phyloP scores from a whole-genome alignment of 2,888 invertebrate genomes.

The Caenorhabditis japonica region DNA sequence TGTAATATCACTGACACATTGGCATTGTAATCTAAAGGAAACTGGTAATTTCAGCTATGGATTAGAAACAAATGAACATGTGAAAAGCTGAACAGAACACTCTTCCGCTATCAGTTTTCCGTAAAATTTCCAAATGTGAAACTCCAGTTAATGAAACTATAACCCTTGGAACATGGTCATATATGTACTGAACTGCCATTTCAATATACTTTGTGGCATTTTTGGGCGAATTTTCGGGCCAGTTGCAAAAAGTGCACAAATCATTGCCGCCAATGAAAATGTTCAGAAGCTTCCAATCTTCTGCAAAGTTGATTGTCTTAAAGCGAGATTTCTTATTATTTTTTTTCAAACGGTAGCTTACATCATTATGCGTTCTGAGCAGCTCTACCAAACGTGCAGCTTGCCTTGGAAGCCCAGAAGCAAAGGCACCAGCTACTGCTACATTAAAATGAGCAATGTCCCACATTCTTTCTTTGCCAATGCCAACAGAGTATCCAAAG shows the following conservation, averaged over 20 bases:
- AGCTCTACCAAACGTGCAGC: conserved; percentile 60
- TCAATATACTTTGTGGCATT: conserved; percentile 57
- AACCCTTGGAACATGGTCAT: conserved; percentile 62
- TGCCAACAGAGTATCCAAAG: conserved; percentile 84
- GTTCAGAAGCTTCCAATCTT: conserved; percentile 72
- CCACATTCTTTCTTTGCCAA: conserved; percentile 78
- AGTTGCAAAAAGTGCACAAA: conserved; percentile 66
- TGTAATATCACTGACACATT: background rate
- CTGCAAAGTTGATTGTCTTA: conserved; percentile 58
- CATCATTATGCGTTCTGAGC: conserved; percentile 57
- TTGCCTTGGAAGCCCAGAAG: conserved; percentile 64
- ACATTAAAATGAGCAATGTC: conserved; percentile 63
- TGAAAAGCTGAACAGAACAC: conserved; percentile 62
- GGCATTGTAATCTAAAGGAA: background rate
- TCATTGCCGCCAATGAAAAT: conserved; percentile 74
- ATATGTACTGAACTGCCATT: conserved; percentile 62
- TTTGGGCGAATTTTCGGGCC: conserved; percentile 55
- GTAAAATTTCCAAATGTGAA: conserved; percentile 63
- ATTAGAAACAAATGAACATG: conserved; percentile 44
- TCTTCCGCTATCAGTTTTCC: conserved; percentile 61
- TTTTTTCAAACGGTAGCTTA: no score
- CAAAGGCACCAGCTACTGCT: conserved; percentile 65
- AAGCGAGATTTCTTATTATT: conserved; percentile 1
- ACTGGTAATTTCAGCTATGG: no score
- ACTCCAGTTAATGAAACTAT: conserved; percentile 64